Conservation (phyloP, 2,888 invertebrate genomes). For the Yponomeuta evonymella region DNA sequence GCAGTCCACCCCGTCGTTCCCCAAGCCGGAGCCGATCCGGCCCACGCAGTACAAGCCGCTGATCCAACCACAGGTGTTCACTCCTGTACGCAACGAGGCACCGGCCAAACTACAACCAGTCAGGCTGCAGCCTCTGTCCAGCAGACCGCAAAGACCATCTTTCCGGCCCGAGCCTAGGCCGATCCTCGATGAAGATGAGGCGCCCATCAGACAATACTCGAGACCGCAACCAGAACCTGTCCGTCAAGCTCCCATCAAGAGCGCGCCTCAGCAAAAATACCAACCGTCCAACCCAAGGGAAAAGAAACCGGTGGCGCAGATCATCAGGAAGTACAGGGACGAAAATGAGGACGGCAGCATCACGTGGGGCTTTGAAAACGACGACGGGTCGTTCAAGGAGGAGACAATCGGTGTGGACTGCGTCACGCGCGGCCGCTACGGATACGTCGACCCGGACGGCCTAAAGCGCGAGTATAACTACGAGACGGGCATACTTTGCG, state of each 20-base stretch:
- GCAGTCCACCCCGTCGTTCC: constrained; percentile 52
- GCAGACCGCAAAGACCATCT: constrained; percentile 68
- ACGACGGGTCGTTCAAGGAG: constrained; percentile 91
- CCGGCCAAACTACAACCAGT: constrained; percentile 56
- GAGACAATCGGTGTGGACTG: constrained; percentile 88
- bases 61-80: constrained; percentile 53
- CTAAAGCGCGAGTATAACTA: constrained; percentile 87
- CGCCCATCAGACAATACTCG: constrained; percentile 61
- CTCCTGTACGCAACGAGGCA: constrained; percentile 56
- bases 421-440: constrained; percentile 86
- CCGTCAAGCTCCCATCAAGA: constrained; percentile 35
- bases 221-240: constrained; percentile 58
- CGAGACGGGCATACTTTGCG: constrained; percentile 86
- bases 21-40: constrained; percentile 58
- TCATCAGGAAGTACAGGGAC: constrained; percentile 82
- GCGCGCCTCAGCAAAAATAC: constrained; percentile 58
- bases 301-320: constrained; percentile 84
- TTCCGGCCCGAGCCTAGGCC: constrained; percentile 70
- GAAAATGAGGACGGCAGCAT: constrained; percentile 89
- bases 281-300: constrained; percentile 57
- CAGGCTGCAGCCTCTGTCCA: constrained; percentile 64
- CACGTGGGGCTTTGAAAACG: constrained; percentile 92
- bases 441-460: constrained; percentile 90
- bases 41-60: constrained; percentile 67
- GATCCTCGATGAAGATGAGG: constrained; percentile 64